Evolutionary conservation across 2,113 vertebrate species (phyloP), one percentile per base, ranked within the genome.

Genomic region (Lutjanus erythropterus): DNA sequence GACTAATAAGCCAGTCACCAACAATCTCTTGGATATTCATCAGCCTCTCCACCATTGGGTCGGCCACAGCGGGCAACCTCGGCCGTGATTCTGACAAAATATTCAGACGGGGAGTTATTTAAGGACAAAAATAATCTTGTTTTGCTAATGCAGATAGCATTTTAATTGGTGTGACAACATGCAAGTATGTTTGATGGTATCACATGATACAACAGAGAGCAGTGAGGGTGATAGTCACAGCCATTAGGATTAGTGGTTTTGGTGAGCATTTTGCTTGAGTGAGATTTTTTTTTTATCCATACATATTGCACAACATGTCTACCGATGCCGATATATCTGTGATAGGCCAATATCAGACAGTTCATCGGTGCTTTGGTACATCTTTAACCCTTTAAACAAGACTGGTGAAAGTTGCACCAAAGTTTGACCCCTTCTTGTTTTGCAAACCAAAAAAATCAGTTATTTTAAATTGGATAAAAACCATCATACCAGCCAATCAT

Each of bases 11-110:
- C 61, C 29, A 66, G 21, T 52, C 50, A 55, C 19, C 11, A 25
- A 7, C 23, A 55, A 18, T 9, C 14, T 35, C 39, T 64, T 52
- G 44, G 50, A 70, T 71, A 80, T 75, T 59, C 58, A 70, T 80
- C 35, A 44, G 33, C n/a, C 23, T 52, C 25, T 53, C 46, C 37
- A 53, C 1, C 58, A 44, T 14, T 25, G 42, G 18, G n/a, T 74
- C 33, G 56, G 16, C 58, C 27, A 58, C 41, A 35, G 0, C 23
- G 27, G 37, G 37, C 44, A 44, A 35, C 49, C 25, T 49, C 7
- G 11, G 68, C 74, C 80, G 19, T 53, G 46, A 47, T 42, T 47
- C 55, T 29, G 9, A 49, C n/a, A 39, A 41, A 11, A 56, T 41
- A 39, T 62, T 56, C 29, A 68, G 27, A 37, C 8, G 29, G 39